phyloP scores from a whole-genome alignment of 2,888 invertebrate genomes.

The Pristionchus japonicus region DNA sequence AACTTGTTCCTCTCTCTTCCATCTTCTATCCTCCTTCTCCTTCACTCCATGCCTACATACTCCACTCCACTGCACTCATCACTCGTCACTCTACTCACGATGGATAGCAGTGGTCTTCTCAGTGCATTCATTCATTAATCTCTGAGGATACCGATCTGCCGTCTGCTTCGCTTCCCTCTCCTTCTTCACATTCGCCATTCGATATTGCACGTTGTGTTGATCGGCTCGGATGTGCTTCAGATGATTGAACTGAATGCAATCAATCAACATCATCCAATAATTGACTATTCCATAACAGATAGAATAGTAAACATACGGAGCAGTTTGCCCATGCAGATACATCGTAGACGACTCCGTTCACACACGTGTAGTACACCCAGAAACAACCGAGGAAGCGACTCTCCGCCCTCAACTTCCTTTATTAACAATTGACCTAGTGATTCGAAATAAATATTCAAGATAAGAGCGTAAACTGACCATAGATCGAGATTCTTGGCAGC shows the following conservation, averaged over 20 bases:
- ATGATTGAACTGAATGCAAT: slow-evolving; percentile 79
- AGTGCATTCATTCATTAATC: slow-evolving; percentile 16
- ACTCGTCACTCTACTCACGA: not conserved
- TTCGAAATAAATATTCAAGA: not conserved
- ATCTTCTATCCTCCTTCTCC: not conserved
- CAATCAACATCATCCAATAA: not conserved
- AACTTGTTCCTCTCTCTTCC: not conserved
- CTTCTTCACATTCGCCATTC: slow-evolving; percentile 80
- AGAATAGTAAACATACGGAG: slow-evolving; percentile 79
- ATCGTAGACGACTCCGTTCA: slow-evolving; percentile 95
- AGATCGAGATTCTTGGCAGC: slow-evolving; percentile 81
- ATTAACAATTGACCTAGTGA: not conserved
- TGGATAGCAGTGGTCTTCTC: slow-evolving; percentile 12
- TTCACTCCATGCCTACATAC: not conserved
- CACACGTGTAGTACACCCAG: slow-evolving; percentile 95
- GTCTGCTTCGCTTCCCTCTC: not conserved
- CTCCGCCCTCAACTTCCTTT: slow-evolving; percentile 92
- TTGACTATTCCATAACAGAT: too few species aligned
- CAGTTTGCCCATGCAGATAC: slow-evolving; percentile 97
- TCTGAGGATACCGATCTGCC: slow-evolving; percentile 21
- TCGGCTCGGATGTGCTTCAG: slow-evolving; percentile 89
- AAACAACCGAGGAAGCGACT: slow-evolving; percentile 87
- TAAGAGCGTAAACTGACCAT: slow-evolving; percentile 82
- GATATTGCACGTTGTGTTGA: slow-evolving; percentile 90
- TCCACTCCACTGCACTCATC: too few species aligned